Percentiles rank a stretch among this genome's conserved stretches.
Conservation (phyloP, 1,140 invertebrate genomes). For the Aphelinus certus region DNA sequence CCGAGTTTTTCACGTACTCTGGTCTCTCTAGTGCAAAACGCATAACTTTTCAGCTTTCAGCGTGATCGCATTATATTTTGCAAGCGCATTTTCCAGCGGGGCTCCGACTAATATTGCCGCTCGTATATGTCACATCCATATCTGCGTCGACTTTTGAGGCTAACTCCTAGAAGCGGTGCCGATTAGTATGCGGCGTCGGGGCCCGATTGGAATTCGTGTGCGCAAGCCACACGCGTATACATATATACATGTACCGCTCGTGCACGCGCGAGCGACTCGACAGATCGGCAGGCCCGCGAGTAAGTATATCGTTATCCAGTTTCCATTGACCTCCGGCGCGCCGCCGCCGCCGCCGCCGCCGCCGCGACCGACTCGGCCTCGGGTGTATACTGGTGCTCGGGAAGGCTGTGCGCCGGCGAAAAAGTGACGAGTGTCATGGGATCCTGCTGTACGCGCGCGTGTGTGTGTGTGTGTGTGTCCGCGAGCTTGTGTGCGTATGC, state of each 20-base stretch:
- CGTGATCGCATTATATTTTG: too few relatives aligned
- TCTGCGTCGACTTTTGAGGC: too few relatives aligned
- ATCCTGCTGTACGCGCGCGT: too few relatives aligned
- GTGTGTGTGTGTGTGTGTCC: too few relatives aligned
- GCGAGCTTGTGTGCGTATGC: too few relatives aligned
- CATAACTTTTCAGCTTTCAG: too few relatives aligned
- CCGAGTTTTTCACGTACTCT: too few relatives aligned
- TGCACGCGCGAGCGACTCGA: not conserved
- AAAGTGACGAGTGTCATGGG: too few relatives aligned
- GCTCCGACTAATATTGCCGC: too few relatives aligned
- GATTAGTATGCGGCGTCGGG: conserved; percentile 39
- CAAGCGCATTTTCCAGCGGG: too few relatives aligned
- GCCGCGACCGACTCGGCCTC: conserved; percentile 18
- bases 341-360: not conserved
- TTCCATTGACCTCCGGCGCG: conserved; percentile 39
- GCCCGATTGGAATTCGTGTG: conserved; percentile 35
- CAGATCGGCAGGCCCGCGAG: conserved; percentile 25
- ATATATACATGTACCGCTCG: conserved; percentile 5
- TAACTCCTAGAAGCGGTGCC: not conserved
- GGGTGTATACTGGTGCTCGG: not conserved
- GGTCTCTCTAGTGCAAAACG: too few relatives aligned
- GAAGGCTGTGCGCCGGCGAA: conserved; percentile 4
- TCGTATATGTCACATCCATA: too few relatives aligned
- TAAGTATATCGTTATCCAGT: conserved; percentile 34
- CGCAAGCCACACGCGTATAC: conserved; percentile 13